phyloP scores from a whole-genome alignment of 2,113 vertebrate species.

The Nettapus auritus region DNA sequence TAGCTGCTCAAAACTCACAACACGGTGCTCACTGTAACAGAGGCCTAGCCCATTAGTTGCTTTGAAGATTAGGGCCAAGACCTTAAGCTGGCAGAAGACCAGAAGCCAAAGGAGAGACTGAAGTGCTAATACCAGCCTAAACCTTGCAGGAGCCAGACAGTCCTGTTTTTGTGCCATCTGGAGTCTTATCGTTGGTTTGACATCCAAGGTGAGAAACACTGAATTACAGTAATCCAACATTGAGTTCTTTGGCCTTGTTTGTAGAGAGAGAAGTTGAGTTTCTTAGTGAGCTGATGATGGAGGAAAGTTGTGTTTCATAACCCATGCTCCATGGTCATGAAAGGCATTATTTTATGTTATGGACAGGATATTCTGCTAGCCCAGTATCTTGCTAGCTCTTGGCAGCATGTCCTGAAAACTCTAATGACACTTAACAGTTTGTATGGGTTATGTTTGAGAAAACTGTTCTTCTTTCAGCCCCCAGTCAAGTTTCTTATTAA shows the following conservation, averaged over 20 bases:
- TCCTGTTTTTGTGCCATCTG: not conserved
- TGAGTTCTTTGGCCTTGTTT: not conserved
- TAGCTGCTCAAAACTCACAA: not conserved
- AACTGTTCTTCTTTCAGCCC: not conserved
- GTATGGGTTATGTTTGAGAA: not conserved
- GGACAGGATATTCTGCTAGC: not conserved
- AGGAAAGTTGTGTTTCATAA: not conserved
- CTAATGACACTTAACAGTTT: not conserved
- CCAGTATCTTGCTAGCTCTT: not conserved
- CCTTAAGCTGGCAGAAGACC: not conserved
- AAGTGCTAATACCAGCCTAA: constrained; percentile 4
- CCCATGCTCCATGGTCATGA: not conserved
- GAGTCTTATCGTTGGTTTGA: not conserved
- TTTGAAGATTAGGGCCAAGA: not conserved
- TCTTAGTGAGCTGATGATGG: not conserved
- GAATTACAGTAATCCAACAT: not conserved
- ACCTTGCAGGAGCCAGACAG: constrained; percentile 1
- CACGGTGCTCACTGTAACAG: not conserved
- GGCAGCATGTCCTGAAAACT: not conserved
- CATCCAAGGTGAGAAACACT: not conserved
- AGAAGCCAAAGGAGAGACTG: not conserved
- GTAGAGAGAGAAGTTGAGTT: not conserved
- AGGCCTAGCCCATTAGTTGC: not conserved
- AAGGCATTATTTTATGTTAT: not conserved
- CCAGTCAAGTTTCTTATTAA: not conserved